Conservation (phyloP, 2,888 invertebrate genomes). For the Antheraea assamensis region DNA sequence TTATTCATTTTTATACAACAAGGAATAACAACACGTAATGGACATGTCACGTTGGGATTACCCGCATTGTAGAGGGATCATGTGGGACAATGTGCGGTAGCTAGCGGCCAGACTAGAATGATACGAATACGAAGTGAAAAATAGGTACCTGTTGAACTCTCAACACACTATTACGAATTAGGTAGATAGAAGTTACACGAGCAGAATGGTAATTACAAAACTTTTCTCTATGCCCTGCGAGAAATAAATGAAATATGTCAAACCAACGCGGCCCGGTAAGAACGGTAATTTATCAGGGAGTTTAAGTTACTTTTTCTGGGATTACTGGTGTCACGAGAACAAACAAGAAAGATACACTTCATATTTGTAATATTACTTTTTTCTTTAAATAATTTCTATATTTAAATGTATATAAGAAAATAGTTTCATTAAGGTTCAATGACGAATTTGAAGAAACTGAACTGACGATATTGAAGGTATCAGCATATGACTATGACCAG, state of each 20-base stretch:
- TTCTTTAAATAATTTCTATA: background rate
- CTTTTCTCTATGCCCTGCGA: constrained; percentile 39
- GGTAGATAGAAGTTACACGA: constrained; percentile 29
- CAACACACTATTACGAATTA: constrained; percentile 18
- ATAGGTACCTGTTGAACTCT: constrained; percentile 47
- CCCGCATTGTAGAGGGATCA: constrained; percentile 25
- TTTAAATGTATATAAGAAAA: no score
- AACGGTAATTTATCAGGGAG: constrained; percentile 32
- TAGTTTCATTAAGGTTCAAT: no score
- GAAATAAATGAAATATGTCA: constrained; percentile 47
- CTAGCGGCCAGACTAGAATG: constrained; percentile 28
- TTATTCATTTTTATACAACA: background rate
- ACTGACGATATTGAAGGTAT: no score
- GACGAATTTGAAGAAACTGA: no score
- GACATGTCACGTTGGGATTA: constrained; percentile 27
- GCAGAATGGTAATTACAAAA: constrained; percentile 51
- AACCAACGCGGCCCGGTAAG: constrained; percentile 28
- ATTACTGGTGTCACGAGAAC: constrained; percentile 17
- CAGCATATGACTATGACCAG: background rate
- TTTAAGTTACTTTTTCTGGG: constrained; percentile 18
- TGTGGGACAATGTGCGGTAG: constrained; percentile 28
- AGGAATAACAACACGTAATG: constrained; percentile 4
- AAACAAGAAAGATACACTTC: background rate
- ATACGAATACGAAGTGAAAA: constrained; percentile 46
- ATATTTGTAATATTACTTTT: background rate